Percentiles rank a stretch among this genome's conserved stretches.
Evolutionary conservation across 2,113 vertebrate species (phyloP).

Genomic region (Otis tarda): DNA sequence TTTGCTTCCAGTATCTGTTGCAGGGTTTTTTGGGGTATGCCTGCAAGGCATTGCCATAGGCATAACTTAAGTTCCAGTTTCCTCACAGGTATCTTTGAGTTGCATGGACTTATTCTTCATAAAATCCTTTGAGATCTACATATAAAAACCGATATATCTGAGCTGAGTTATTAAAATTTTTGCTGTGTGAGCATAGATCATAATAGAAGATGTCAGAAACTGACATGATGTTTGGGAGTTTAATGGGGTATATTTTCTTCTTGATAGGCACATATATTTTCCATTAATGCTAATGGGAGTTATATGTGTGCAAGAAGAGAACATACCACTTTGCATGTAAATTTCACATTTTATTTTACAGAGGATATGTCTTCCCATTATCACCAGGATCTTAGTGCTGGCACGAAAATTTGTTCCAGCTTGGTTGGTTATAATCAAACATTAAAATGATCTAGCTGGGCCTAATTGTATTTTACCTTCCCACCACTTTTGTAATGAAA

Average conservation of each 20-base stretch:
- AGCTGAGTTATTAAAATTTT: background rate
- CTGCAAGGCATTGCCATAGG: background rate
- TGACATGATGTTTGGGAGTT: slow-evolving; percentile 31
- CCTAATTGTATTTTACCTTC: slow-evolving; percentile 58
- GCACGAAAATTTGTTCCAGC: background rate
- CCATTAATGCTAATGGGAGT: slow-evolving; percentile 38
- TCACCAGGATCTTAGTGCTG: background rate
- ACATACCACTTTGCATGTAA: slow-evolving; percentile 48
- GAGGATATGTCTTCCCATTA: slow-evolving; percentile 31
- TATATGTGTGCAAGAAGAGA: slow-evolving; percentile 40
- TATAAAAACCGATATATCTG: background rate
- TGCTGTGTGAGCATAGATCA: background rate
- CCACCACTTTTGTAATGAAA: slow-evolving; percentile 41
- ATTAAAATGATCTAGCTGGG: slow-evolving; percentile 45
- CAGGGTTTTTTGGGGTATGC: background rate
- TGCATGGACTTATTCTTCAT: background rate
- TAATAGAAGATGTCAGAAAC: background rate
- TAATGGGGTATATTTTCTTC: slow-evolving; percentile 42
- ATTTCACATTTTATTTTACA: slow-evolving; percentile 59
- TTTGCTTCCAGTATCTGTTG: background rate
- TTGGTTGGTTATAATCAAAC: slow-evolving; percentile 36
- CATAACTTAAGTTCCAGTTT: background rate
- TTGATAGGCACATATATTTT: slow-evolving; percentile 52
- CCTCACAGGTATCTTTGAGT: background rate
- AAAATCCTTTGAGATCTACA: background rate